These are phyloP conservation scores for Callipepla californica DNA, from an alignment of 2,113 vertebrate genomes.

Conservation along the genomic window DNA sequence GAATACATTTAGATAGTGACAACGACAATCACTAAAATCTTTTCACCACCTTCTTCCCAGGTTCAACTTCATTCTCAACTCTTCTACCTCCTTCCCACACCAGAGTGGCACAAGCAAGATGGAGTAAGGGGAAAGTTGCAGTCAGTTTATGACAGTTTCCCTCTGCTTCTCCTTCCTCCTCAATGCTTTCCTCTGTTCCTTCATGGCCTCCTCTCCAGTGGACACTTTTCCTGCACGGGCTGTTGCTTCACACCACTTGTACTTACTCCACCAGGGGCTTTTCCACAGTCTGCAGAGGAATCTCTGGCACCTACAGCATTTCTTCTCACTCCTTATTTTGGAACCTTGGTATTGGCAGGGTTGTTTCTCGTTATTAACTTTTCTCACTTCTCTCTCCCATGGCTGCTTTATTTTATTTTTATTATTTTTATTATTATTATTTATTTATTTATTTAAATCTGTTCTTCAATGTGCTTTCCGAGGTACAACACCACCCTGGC, in stretches of 20 bases:
- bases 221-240: accelerated
- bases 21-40: background rate
- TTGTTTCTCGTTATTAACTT: background rate
- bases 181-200: background rate
- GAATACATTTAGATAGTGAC: background rate
- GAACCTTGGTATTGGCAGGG: background rate
- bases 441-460: too few relatives aligned
- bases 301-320: background rate
- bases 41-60: background rate
- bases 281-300: accelerated
- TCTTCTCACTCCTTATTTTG: background rate
- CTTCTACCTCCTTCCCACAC: accelerated
- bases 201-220: background rate
- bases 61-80: accelerated
- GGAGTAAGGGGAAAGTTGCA: background rate
- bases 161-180: background rate
- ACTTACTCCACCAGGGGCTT: background rate
- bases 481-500: background rate
- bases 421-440: too few relatives aligned
- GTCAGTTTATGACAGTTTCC: background rate
- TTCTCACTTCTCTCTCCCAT: background rate
- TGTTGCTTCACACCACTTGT: background rate
- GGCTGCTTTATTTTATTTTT: too few relatives aligned
- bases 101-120: background rate
- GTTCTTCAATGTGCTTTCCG: background rate